Evolutionary conservation across 1,140 invertebrate species (phyloP).

Genomic region (Eciton burchellii): DNA sequence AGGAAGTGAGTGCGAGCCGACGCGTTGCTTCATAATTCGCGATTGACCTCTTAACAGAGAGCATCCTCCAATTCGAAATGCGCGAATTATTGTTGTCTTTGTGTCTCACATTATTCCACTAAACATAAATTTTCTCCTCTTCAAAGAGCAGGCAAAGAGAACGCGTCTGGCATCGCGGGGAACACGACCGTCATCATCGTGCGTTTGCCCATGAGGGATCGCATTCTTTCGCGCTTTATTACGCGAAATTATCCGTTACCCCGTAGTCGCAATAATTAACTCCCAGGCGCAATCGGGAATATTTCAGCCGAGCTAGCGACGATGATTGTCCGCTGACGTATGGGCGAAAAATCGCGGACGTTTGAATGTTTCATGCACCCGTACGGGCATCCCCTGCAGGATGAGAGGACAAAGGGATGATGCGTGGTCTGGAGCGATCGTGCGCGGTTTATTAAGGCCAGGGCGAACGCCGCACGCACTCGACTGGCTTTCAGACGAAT

Average conservation of each 20-base stretch:
- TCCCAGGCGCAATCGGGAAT: constrained; percentile 32
- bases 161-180: neutral
- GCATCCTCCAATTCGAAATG: no score
- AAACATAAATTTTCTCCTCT: neutral
- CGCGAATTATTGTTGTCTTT: no score
- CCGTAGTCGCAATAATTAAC: constrained; percentile 35
- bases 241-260: constrained; percentile 31
- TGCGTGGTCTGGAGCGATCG: neutral
- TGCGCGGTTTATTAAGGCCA: constrained; percentile 28
- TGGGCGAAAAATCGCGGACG: no score
- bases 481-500: constrained; percentile 48
- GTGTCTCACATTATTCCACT: neutral
- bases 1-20: no score
- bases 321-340: no score
- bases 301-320: no score
- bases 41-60: no score
- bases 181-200: neutral
- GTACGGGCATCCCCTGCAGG: neutral
- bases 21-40: no score
- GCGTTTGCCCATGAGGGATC: neutral
- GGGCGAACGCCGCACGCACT: constrained; percentile 4
- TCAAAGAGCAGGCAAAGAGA: neutral
- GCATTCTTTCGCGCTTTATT: constrained; percentile 25
- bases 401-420: neutral
- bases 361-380: constrained; percentile 45